Conservation (phyloP, 2,113 vertebrate species). For the Ceyx melanurus region DNA sequence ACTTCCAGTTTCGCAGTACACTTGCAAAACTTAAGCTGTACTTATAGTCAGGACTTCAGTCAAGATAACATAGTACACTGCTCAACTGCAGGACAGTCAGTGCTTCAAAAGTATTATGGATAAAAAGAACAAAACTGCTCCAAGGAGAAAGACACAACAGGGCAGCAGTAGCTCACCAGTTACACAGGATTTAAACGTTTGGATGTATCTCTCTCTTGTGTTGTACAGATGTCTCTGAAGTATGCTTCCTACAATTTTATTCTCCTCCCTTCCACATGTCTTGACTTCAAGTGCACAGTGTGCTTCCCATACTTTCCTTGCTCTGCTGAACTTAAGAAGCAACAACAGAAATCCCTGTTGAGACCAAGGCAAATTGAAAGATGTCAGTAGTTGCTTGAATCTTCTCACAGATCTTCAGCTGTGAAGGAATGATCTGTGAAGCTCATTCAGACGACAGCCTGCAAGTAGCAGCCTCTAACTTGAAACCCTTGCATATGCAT, state of each 20-base stretch:
- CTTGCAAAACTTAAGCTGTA: background rate
- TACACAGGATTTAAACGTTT: background rate
- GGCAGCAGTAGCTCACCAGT: background rate
- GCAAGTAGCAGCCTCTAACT: background rate
- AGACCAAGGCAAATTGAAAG: slow-evolving; percentile 38
- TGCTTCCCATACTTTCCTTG: slow-evolving; percentile 16
- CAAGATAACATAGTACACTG: background rate
- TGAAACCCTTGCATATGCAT: background rate
- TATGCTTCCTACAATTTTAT: background rate
- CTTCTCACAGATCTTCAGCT: background rate
- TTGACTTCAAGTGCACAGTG: slow-evolving; percentile 39
- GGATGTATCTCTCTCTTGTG: background rate
- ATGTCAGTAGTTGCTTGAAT: background rate
- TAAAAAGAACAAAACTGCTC: slow-evolving; percentile 25
- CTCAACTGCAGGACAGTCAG: slow-evolving; percentile 33
- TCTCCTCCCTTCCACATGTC: background rate
- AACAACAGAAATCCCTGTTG: slow-evolving; percentile 41
- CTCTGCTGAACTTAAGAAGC: slow-evolving; percentile 23
- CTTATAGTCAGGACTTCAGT: slow-evolving; percentile 13
- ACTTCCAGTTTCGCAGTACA: background rate
- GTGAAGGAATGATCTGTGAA: background rate
- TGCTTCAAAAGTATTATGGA: background rate
- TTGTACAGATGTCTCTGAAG: background rate
- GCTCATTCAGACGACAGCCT: background rate
- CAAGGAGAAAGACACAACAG: slow-evolving; percentile 2